Conservation (phyloP, 2,888 invertebrate species). For the Mechanitis messenoides region DNA sequence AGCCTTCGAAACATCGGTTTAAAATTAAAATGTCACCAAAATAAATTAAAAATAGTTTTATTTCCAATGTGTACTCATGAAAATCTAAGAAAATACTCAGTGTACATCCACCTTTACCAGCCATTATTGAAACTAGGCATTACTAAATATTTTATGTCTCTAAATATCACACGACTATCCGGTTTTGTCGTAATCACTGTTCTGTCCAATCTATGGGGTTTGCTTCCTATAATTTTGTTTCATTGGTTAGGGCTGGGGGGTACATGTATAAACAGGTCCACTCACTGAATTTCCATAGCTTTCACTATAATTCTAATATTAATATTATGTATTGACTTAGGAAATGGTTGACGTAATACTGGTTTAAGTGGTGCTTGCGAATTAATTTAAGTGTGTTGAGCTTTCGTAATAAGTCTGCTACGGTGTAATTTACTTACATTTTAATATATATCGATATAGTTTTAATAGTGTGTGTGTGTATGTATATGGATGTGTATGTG, state of each 20-base stretch:
- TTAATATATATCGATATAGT: too few species aligned
- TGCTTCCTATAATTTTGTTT: conserved; percentile 55
- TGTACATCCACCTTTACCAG: conserved; percentile 22
- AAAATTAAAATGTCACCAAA: too few species aligned
- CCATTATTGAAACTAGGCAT: conserved; percentile 31
- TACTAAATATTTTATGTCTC: conserved; percentile 44
- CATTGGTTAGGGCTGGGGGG: conserved; percentile 43
- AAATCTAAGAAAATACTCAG: too few species aligned
- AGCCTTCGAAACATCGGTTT: too few species aligned
- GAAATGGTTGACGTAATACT: conserved; percentile 4
- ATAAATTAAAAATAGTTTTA: too few species aligned
- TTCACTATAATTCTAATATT: conserved; percentile 39
- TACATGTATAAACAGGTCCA: conserved; percentile 41
- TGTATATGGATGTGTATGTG: too few species aligned
- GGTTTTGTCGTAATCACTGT: conserved; percentile 37
- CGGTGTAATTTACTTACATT: too few species aligned
- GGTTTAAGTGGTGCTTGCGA: conserved; percentile 5
- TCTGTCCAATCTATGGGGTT: conserved; percentile 34
- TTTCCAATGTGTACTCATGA: too few species aligned
- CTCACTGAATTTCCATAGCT: conserved; percentile 35
- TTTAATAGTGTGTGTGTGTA: too few species aligned
- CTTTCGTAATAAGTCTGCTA: too few species aligned
- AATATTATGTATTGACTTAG: conserved; percentile 10
- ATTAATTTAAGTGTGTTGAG: background rate
- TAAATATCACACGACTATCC: conserved; percentile 46